Percentiles rank a stretch among this genome's conserved stretches.
Conservation (phyloP, 2,888 invertebrate species). For the Hermaeophaga mercurialis region DNA sequence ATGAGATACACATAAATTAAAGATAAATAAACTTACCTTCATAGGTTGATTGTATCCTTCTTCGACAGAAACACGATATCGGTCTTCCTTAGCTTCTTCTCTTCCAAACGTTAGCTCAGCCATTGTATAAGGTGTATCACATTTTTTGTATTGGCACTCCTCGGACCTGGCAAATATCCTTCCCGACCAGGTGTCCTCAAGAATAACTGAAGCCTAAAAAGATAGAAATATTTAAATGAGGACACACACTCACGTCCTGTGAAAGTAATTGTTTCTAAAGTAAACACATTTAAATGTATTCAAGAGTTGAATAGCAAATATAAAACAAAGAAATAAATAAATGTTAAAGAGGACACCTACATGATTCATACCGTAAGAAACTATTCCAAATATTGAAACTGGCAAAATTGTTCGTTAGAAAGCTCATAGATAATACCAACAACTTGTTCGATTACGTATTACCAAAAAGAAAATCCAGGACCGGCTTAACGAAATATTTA, state of each 20-base stretch:
- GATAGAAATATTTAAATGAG: not conserved
- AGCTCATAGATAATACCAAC: no score
- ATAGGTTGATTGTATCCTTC: slow-evolving; percentile 58
- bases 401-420: no score
- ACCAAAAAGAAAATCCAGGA: no score
- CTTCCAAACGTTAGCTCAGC: slow-evolving; percentile 56
- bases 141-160: slow-evolving; percentile 53
- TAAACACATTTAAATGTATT: not conserved
- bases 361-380: no score
- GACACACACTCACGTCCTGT: not conserved
- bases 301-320: no score
- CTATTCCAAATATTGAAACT: no score
- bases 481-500: no score
- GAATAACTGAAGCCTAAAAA: slow-evolving; percentile 36
- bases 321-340: no score
- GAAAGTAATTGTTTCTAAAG: no score
- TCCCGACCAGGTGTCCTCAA: slow-evolving; percentile 49
- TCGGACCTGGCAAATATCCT: slow-evolving; percentile 54
- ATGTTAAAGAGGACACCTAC: no score
- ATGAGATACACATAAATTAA: no score
- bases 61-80: slow-evolving; percentile 58
- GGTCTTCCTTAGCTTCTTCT: slow-evolving; percentile 54
- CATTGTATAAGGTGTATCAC: slow-evolving; percentile 54
- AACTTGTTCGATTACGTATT: no score
- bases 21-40: slow-evolving; percentile 44